Base-by-base conservation (phyloP, 2,113 vertebrate species). In the Mungos mungo region DNA sequence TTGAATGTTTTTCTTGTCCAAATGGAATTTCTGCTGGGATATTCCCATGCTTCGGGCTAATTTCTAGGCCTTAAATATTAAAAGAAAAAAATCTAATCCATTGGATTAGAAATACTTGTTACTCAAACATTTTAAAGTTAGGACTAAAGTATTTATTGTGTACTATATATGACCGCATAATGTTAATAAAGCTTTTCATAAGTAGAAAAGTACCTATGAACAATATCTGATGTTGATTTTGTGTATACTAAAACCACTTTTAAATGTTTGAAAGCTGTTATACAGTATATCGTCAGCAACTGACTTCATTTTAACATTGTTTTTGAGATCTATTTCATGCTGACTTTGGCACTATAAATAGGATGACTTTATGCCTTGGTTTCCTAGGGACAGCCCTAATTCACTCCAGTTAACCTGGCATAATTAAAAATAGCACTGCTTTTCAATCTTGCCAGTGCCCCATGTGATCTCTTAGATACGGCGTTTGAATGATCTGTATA, bases 51-150 rank as follows among this genome's bases (percentile, higher is more conserved):
- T 72, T 95, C 41, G 5, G 47, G 16, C 7, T 31, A 94, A 83
- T 38, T 65, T 88, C 66, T 81, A 82, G 79, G 14, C 13, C 35
- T 69, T 77, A 77, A 31, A 54, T 92, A 89, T 31, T 96, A 94
- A 95, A 69, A 93, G 31, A 16, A 66, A 89, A 89, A 96, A 57
- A 76, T 57, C 12, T 33, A 94, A 89, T 65, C 27, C 60, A 95
- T 6, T 92, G 63, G 31, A 85, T 41, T 41, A 41, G 41, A 41
- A 41, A 41, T 41, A 41, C 41, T 41, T 41, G 41, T 41, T 41
- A 41, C 41, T 41, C 41, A 66, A 90, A 90, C 82, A 83, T 65
- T 88, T 88, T 50, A 90, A 77, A 81, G 25, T 57, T 77, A 92
- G 14, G 16, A 52, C 89, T 85, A 57, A 93, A n/a, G 52, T 68